Evolutionary conservation across 2,797 vertebrate genomes (phyloP), one percentile per base, ranked within the genome.

Genomic region (Atherinosoma microstoma): DNA sequence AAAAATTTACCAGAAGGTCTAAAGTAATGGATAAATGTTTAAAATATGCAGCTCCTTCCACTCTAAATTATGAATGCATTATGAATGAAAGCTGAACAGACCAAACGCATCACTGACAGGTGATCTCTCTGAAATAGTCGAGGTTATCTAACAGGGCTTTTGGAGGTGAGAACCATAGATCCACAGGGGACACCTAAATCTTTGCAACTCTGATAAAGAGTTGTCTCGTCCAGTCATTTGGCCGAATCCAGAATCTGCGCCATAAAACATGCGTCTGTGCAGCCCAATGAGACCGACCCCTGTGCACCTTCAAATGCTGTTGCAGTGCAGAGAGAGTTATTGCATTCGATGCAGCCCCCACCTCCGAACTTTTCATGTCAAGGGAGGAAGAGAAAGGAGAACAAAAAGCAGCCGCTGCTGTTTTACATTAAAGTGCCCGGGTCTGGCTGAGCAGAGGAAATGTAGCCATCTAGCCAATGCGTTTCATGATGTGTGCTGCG

Each of bases 331-430:
- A 79, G 62, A 78, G 58, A 75, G 59, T 82, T 72, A 80, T 78
- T 24, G 64, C 42, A 59, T 66, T 63, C 62, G 49, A 54, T 73
- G 20, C 20, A 79, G 66, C 24, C 70, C 69, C 47, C 49, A 45
- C 58, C 58, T 47, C 58, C 64, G 53, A 83, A 69, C 45, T 74
- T 78, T 75, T 77, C 49, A 75, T 75, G 67, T 84, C 30, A 20
- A 15, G 68, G 27, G 61, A 70, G 69, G 64, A 63, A 60, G 60
- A 64, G 62, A 70, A 47, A 36, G 22, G 64, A 61, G 79, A 75
- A 84, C 56, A 40, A 75, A 86, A 73, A 75, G 65, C 83, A 87
- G 85, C 88, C 79, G 80, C 84, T 79, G 85, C 87, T 85, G 81
- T 82, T 90, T 92, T 73, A 86, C 57, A 90, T 91, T 85, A 79